These are phyloP conservation scores for Pyralis farinalis DNA, from an alignment of 2,888 invertebrate species.

Conservation along the genomic window DNA sequence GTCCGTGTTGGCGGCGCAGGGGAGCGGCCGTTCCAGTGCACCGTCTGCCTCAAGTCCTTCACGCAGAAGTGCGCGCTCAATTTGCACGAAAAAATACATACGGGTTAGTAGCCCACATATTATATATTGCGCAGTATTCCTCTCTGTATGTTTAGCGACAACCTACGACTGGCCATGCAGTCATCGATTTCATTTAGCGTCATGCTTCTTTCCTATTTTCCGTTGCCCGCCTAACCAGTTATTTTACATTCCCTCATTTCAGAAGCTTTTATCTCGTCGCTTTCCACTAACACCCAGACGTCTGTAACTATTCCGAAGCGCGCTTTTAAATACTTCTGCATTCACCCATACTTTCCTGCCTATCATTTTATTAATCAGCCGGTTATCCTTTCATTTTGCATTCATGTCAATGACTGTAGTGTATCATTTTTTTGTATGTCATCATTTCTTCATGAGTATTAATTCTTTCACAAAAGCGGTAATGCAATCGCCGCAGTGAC, in stretches of 20 bases:
- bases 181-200: constrained; percentile 69
- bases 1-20: constrained; percentile 72
- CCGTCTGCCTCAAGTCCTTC: constrained; percentile 83
- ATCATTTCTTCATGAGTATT: constrained; percentile 76
- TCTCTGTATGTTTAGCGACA: constrained; percentile 61
- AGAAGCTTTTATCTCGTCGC: constrained; percentile 73
- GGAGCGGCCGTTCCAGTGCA: constrained; percentile 83
- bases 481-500: constrained; percentile 78
- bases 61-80: constrained; percentile 83
- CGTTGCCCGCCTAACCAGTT: constrained; percentile 76
- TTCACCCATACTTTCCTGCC: constrained; percentile 48
- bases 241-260: constrained; percentile 54
- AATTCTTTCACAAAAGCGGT: constrained; percentile 79
- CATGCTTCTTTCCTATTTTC: constrained; percentile 73
- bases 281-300: constrained; percentile 71
- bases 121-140: constrained; percentile 62
- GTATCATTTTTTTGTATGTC: constrained; percentile 53
- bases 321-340: constrained; percentile 72
- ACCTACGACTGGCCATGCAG: constrained; percentile 51
- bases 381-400: constrained; percentile 52
- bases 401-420: constrained; percentile 55
- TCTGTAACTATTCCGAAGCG: constrained; percentile 57
- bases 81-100: constrained; percentile 83
- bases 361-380: constrained; percentile 48
- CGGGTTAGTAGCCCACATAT: constrained; percentile 82